These are phyloP conservation scores for Nephrocerus scutellatus DNA, from an alignment of 2,888 invertebrate genomes.

Conservation along the genomic window DNA sequence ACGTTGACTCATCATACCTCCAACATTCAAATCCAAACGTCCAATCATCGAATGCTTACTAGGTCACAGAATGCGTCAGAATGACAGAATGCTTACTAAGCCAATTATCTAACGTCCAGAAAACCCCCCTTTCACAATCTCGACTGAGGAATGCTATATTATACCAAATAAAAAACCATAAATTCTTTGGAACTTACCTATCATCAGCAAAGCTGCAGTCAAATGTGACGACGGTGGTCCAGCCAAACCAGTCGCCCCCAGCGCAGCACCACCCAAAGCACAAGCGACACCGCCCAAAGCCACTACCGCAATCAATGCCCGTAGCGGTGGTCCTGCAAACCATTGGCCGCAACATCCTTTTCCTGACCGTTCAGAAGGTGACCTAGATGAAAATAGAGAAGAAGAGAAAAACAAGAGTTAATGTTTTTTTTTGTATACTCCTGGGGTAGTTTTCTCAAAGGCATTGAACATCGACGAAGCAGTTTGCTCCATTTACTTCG, in stretches of 20 bases:
- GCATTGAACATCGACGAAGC: too few species aligned
- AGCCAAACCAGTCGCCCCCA: slow-evolving; percentile 46
- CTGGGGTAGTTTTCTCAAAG: too few species aligned
- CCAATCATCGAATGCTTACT: too few species aligned
- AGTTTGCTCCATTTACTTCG: too few species aligned
- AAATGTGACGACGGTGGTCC: slow-evolving; percentile 47
- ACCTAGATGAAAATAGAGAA: slow-evolving; percentile 31
- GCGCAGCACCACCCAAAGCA: slow-evolving; percentile 46
- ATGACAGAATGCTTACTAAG: too few species aligned
- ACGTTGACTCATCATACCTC: too few species aligned
- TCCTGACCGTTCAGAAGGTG: slow-evolving; percentile 48
- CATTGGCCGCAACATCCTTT: slow-evolving; percentile 49
- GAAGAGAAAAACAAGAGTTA: slow-evolving; percentile 1
- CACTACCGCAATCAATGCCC: slow-evolving; percentile 47
- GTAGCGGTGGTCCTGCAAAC: slow-evolving; percentile 47
- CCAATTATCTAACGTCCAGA: too few species aligned
- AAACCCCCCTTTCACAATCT: too few species aligned
- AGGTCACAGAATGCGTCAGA: too few species aligned
- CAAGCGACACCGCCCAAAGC: slow-evolving; percentile 47
- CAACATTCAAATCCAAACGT: too few species aligned
- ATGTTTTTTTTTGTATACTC: too few species aligned
- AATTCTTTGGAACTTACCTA: slow-evolving; percentile 36
- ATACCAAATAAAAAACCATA: background rate
- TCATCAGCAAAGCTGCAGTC: slow-evolving; percentile 47
- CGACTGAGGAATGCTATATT: too few species aligned